Conservation (phyloP, 2,888 invertebrate genomes). For the Stegophylla sp. region DNA sequence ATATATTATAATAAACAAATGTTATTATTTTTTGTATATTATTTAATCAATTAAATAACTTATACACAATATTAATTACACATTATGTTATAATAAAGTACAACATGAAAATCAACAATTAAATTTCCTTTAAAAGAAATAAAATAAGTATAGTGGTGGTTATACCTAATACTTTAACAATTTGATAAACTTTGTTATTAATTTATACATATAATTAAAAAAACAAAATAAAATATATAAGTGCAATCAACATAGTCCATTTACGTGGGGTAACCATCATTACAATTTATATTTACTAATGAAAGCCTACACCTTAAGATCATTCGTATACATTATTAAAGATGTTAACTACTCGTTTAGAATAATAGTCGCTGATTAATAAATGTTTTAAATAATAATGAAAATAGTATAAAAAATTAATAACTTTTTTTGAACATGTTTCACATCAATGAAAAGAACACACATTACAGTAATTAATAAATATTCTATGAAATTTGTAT, state of each 20-base stretch:
- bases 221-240: conserved; percentile 24
- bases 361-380: background rate
- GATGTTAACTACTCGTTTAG: conserved; percentile 28
- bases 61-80: conserved; percentile 13
- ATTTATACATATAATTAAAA: background rate
- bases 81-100: background rate
- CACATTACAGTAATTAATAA: conserved; percentile 5
- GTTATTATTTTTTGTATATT: conserved; percentile 26
- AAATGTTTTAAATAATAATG: conserved; percentile 2
- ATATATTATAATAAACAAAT: conserved; percentile 31
- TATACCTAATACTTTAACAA: conserved; percentile 35
- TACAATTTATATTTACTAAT: conserved; percentile 18
- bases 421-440: background rate
- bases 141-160: background rate
- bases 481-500: conserved; percentile 1
- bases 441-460: background rate
- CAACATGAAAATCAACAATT: conserved; percentile 6
- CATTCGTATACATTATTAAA: conserved; percentile 38
- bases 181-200: conserved; percentile 33
- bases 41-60: conserved; percentile 33
- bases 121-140: conserved; percentile 6
- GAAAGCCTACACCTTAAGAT: conserved; percentile 43
- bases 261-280: conserved; percentile 51
- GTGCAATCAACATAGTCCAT: conserved; percentile 37
- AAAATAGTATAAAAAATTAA: conserved; percentile 26